A percentile compares a stretch with the other conserved stretches of the same genome.
phyloP scores from a whole-genome alignment of 92 coral and sea anemone species.

The Zoanthus solanderi region DNA sequence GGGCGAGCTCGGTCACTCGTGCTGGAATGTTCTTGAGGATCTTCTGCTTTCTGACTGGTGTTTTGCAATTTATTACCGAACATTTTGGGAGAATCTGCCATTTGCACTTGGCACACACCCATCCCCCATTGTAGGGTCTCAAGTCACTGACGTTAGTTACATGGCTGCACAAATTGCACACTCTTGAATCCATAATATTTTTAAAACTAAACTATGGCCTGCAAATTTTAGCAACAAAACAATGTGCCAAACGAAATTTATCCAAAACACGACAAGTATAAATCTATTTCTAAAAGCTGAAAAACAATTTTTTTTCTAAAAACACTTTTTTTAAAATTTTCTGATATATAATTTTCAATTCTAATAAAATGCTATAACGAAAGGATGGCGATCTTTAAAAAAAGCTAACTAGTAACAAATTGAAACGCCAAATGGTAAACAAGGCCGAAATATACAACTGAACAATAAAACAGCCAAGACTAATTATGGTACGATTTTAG shows the following conservation, averaged over 20 bases:
- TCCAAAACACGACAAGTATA: neutral
- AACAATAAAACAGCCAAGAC: neutral
- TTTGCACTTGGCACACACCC: conserved; percentile 10
- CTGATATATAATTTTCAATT: neutral
- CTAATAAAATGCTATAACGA: neutral
- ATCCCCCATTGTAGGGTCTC: conserved; percentile 23
- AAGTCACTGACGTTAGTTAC: neutral
- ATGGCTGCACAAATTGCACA: conserved; percentile 30
- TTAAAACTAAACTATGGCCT: neutral
- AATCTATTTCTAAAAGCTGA: neutral
- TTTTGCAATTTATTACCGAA: conserved; percentile 21
- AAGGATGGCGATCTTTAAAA: neutral
- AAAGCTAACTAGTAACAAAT: neutral
- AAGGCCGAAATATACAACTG: neutral
- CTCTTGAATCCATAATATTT: neutral
- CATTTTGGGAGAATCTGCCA: conserved; percentile 16
- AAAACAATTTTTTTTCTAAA: neutral
- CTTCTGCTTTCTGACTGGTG: conserved; percentile 24
- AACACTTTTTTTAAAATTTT: neutral
- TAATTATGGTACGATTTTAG: neutral
- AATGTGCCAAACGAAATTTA: conserved; percentile 4
- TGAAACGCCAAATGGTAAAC: neutral
- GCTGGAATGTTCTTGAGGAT: neutral
- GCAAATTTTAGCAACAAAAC: neutral
- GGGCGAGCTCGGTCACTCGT: conserved; percentile 11